Percentiles rank a stretch among this genome's conserved stretches.
phyloP scores from a whole-genome alignment of 2,888 invertebrate species.

The Ennomos erosarius region DNA sequence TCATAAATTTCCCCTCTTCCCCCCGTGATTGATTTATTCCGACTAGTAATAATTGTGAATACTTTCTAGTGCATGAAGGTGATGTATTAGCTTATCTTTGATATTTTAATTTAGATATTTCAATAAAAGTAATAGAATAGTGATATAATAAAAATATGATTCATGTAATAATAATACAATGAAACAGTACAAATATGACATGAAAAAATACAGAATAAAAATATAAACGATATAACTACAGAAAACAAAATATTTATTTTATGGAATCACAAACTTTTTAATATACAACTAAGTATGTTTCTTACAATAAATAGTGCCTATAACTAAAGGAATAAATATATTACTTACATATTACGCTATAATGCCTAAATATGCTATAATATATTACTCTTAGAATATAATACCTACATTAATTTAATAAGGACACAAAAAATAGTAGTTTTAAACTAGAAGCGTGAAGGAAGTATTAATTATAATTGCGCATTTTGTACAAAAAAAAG shows the following conservation, averaged over 20 bases:
- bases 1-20: background rate
- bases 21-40: background rate
- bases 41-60: slow-evolving; percentile 3
- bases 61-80: background rate
- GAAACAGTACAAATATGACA: slow-evolving; percentile 4
- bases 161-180: background rate
- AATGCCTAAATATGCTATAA: slow-evolving; percentile 46
- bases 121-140: too few species aligned
- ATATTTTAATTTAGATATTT: too few species aligned
- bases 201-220: slow-evolving; percentile 13
- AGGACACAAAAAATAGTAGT: slow-evolving; percentile 42
- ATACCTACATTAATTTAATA: slow-evolving; percentile 22
- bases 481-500: slow-evolving; percentile 49
- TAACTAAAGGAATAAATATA: slow-evolving; percentile 60
- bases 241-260: slow-evolving; percentile 65
- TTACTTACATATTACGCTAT: slow-evolving; percentile 53
- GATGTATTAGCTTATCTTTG: too few species aligned
- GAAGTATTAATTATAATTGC: slow-evolving; percentile 36
- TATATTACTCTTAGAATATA: slow-evolving; percentile 40
- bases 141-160: background rate
- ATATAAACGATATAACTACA: slow-evolving; percentile 43
- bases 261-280: slow-evolving; percentile 67
- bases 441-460: slow-evolving; percentile 39
- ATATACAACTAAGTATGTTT: slow-evolving; percentile 57
- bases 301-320: slow-evolving; percentile 64